These are phyloP conservation scores for Caenorhabditis sp. DNA, from an alignment of 2,888 invertebrate species.

Conservation along the genomic window DNA sequence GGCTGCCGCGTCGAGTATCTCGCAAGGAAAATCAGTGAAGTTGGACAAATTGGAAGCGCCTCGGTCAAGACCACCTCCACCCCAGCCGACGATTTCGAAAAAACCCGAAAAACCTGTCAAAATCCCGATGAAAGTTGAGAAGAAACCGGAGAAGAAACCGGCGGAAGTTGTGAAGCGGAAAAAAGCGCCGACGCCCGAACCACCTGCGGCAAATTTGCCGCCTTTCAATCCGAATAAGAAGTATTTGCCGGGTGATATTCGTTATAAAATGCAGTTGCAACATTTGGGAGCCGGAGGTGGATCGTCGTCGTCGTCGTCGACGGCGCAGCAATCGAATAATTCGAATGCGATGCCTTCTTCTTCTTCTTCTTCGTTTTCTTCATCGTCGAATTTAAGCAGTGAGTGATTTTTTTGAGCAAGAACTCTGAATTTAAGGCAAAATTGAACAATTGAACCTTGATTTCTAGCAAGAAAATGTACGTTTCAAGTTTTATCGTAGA, in stretches of 20 bases:
- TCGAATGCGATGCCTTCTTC: background rate
- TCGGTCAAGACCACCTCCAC: conserved; percentile 8
- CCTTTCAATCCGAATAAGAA: conserved; percentile 6
- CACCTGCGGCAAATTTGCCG: no score
- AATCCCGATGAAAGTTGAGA: background rate
- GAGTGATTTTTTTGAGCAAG: background rate
- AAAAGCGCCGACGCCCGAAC: background rate
- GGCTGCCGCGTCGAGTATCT: conserved; percentile 31
- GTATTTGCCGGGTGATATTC: conserved; percentile 59
- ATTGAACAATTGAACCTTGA: no score
- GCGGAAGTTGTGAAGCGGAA: background rate
- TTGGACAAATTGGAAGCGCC: conserved; percentile 17
- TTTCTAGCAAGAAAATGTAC: no score
- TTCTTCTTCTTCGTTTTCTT: background rate
- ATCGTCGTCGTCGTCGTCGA: conserved; percentile 4
- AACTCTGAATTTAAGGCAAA: no score
- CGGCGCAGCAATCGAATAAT: background rate
- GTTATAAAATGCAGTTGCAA: conserved; percentile 45
- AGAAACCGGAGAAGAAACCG: background rate
- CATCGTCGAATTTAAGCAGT: conserved; percentile 5
- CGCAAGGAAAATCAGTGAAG: conserved; percentile 27
- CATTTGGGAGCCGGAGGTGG: no score
- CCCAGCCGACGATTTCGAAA: background rate
- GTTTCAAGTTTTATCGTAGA: background rate
- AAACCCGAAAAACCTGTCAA: background rate